Percentiles rank a stretch among this genome's conserved stretches.
Evolutionary conservation across 2,113 vertebrate genomes (phyloP).

Genomic region (Megaceryle torquata): DNA sequence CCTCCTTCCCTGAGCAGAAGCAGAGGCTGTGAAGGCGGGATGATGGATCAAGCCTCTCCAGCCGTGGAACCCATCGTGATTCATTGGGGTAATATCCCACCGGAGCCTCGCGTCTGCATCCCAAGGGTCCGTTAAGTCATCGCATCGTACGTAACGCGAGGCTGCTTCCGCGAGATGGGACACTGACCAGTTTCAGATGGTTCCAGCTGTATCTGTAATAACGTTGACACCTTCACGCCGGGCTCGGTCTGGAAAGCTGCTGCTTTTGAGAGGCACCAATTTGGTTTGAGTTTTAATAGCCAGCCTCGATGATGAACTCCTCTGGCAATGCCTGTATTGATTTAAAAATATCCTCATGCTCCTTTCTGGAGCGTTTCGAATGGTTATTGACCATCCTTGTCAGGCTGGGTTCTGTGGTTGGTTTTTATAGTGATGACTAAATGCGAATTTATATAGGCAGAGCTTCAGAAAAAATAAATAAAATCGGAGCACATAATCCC

Average conservation of each 20-base stretch:
- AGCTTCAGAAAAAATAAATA: background rate
- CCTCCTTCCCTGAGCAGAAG: background rate
- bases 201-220: background rate
- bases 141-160: fast-evolving
- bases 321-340: background rate
- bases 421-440: background rate
- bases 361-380: background rate
- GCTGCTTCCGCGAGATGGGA: background rate
- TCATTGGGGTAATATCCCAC: background rate
- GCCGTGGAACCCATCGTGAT: background rate
- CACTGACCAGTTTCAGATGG: background rate
- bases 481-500: fast-evolving
- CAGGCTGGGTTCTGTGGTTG: background rate
- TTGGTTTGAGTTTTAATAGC: background rate
- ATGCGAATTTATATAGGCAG: background rate
- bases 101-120: background rate
- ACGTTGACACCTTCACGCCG: background rate
- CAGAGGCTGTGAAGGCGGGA: background rate
- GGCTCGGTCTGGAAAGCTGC: background rate
- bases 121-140: conserved; percentile 30
- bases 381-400: background rate
- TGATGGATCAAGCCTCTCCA: background rate
- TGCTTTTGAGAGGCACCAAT: background rate
- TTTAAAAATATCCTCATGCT: background rate
- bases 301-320: background rate